Evolutionary conservation across 2,797 vertebrate species (phyloP).

Genomic region (Gallirallus australis): DNA sequence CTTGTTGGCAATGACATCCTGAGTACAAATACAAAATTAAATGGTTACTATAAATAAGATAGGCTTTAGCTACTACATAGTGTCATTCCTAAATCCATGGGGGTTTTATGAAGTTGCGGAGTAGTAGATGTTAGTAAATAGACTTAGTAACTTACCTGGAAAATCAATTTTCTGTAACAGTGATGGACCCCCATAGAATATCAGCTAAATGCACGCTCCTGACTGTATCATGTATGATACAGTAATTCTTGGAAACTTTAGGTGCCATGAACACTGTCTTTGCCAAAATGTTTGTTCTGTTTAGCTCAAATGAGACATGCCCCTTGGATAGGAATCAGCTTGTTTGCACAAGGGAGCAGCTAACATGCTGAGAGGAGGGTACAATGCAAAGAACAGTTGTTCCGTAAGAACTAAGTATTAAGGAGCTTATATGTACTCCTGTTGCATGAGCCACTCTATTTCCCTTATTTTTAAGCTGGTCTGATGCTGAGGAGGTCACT

Average conservation of each 20-base stretch:
- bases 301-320: background rate
- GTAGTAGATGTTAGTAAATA: background rate
- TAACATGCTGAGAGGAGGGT: background rate
- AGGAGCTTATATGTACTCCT: constrained; percentile 33
- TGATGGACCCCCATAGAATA: background rate
- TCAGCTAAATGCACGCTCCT: rapidly evolving
- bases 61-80: background rate
- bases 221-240: rapidly evolving
- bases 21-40: background rate
- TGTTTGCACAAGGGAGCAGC: background rate
- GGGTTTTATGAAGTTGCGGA: background rate
- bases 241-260: background rate
- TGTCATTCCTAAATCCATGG: background rate
- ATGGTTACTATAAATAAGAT: background rate
- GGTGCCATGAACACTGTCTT: background rate
- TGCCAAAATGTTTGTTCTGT: background rate
- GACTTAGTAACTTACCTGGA: background rate
- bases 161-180: background rate
- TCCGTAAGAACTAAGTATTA: background rate
- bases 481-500: constrained; percentile 4
- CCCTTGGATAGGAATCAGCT: background rate
- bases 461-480: constrained; percentile 54
- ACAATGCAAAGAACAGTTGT: background rate
- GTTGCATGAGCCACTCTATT: constrained; percentile 16
- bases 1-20: background rate